Evolutionary conservation across 2,888 invertebrate species (phyloP).

Genomic region (Ormyrus rosae): DNA sequence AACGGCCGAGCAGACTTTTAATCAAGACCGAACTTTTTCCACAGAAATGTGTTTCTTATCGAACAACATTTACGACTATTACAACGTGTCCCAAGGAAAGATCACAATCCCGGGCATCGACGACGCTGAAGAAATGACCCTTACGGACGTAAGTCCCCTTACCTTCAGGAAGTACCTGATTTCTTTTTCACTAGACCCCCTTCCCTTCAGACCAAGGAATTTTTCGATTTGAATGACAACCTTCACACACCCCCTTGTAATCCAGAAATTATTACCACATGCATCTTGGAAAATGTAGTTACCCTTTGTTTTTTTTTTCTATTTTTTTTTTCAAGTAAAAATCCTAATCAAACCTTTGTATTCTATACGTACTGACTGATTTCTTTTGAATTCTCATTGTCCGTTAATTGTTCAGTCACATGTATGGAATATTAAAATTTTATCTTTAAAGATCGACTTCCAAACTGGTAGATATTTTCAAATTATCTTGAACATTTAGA

Average conservation of each 20-base stretch:
- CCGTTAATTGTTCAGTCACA: slow-evolving; percentile 12
- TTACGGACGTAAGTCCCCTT: slow-evolving; percentile 90
- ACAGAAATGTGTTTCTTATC: slow-evolving; percentile 88
- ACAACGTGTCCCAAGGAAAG: slow-evolving; percentile 98
- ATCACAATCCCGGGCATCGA: slow-evolving; percentile 95
- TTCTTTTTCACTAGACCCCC: slow-evolving; percentile 19
- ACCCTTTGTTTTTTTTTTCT: slow-evolving; percentile 12
- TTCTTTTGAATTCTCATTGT: neutral
- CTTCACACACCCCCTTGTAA: slow-evolving; percentile 27
- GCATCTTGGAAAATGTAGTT: slow-evolving; percentile 46
- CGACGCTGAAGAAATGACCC: slow-evolving; percentile 93
- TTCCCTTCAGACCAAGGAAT: slow-evolving; percentile 11
- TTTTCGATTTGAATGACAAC: slow-evolving; percentile 38
- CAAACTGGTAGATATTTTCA: neutral
- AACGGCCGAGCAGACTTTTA: slow-evolving; percentile 31
- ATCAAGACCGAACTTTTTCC: slow-evolving; percentile 61
- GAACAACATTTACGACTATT: slow-evolving; percentile 94
- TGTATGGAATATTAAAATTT: neutral
- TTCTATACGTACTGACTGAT: neutral
- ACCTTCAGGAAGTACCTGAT: slow-evolving; percentile 28
- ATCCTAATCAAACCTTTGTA: slow-evolving; percentile 32
- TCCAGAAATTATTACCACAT: slow-evolving; percentile 35
- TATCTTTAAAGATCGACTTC: neutral
- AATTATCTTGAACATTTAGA: slow-evolving; percentile 38
- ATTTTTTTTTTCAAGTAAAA: slow-evolving; percentile 15